A percentile compares a stretch with the other conserved stretches of the same genome.
Conservation (phyloP, 2,797 vertebrate species). For the Myripristis jacobus region DNA sequence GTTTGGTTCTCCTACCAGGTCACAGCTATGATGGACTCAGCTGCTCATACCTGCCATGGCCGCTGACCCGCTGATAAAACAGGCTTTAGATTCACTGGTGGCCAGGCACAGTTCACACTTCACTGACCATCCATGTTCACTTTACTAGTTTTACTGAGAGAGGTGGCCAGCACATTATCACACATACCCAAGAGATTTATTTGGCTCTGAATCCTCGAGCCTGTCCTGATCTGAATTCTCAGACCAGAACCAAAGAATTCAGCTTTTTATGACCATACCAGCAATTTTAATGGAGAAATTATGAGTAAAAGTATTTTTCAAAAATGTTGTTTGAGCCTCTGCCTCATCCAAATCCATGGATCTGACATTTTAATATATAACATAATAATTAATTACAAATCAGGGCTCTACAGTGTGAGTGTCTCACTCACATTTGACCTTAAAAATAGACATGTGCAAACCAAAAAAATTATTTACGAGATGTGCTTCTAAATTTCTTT, state of each 20-base stretch:
- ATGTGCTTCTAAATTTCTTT: no score
- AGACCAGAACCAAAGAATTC: background rate
- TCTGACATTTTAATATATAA: no score
- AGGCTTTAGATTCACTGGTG: conserved; percentile 47
- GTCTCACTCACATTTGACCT: no score
- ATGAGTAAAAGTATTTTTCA: no score
- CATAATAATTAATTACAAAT: no score
- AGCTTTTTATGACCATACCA: background rate
- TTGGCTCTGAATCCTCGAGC: conserved; percentile 1
- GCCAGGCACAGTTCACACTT: conserved; percentile 61
- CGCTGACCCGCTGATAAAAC: conserved; percentile 53
- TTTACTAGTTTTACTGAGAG: conserved; percentile 49
- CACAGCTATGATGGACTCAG: background rate
- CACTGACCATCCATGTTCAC: conserved; percentile 47
- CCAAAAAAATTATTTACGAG: no score
- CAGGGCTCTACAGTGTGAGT: no score
- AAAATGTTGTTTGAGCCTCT: no score
- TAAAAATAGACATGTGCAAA: no score
- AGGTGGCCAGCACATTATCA: conserved; percentile 17
- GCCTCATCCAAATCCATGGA: no score
- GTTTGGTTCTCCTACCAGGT: background rate
- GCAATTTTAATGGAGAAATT: no score
- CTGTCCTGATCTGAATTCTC: conserved; percentile 5
- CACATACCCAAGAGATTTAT: conserved; percentile 18
- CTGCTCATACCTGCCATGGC: conserved; percentile 26